Evolutionary conservation across 2,113 vertebrate genomes (phyloP), one percentile per base, ranked within the genome.

Genomic region (Probosciger aterrimus): DNA sequence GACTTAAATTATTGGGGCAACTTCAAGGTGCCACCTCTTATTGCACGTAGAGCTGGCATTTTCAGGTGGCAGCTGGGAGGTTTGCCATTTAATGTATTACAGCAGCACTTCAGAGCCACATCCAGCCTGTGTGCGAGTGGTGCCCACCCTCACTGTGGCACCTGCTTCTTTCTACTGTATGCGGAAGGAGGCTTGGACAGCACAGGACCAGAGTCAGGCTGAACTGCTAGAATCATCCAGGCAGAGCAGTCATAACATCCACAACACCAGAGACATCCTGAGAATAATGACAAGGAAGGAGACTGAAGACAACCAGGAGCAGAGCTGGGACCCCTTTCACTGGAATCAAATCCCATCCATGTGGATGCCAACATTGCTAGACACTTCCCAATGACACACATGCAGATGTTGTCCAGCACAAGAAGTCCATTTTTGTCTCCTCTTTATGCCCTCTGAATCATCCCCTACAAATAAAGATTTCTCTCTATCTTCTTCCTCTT

Each of bases 101-200:
- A 47, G 79, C 4, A 10, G 44, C 71, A 76, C 5, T 74, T 92
- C n/a, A 74, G 77, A 69, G 81, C 17, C 49, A 53, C 50, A 37
- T 8, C 14, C 73, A 86, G 49, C 47, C 53, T n/a, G 37, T 3
- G 1, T 0, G 30, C 13, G 5, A 55, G 69, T 73, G 63, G 8
- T 31, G 57, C 27, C 13, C n/a, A 15, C 39, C 25, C 30, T 74
- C 0, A 0, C 33, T 47, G 43, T 18, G 53, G 52, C 52, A 75
- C 57, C n/a, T 46, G 6, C 8, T 8, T 44, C 46, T 33, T 68
- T 64, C 43, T 28, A 20, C 39, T 60, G 25, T 9, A 35, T 1
- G 0, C 27, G 83, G 33, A 81, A 27, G 0, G 0, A 82, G 39
- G 33, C 52, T 80, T 0, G 0, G 41, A 49, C 83, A 73, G 64